phyloP scores from a whole-genome alignment of 2,113 vertebrate genomes.

The Ictalurus punctatus region DNA sequence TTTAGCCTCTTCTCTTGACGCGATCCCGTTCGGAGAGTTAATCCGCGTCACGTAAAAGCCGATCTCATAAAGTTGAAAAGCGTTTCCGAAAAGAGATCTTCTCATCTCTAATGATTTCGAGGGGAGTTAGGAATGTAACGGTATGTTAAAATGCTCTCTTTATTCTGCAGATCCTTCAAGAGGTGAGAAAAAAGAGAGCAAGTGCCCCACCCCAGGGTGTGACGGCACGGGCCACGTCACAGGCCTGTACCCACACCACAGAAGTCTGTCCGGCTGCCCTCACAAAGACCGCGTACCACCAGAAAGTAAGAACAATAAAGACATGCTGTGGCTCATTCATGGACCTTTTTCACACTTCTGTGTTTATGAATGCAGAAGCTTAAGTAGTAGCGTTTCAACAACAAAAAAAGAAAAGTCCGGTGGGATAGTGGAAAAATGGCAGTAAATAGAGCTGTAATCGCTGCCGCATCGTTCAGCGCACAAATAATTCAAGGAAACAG shows the following conservation, averaged over 20 bases:
- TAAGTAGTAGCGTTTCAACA: background rate
- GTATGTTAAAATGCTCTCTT: slow-evolving; percentile 4
- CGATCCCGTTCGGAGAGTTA: slow-evolving; percentile 10
- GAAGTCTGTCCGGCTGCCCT: slow-evolving; percentile 98
- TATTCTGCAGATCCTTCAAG: slow-evolving; percentile 87
- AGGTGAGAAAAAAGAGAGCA: slow-evolving; percentile 98
- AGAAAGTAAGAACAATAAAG: slow-evolving; percentile 86
- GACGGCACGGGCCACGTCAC: slow-evolving; percentile 98
- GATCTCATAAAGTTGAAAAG: background rate
- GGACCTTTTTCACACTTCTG: slow-evolving; percentile 15
- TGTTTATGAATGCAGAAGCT: background rate
- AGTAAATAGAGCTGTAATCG: background rate
- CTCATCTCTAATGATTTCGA: background rate
- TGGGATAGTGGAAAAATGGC: background rate
- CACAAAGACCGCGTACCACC: slow-evolving; percentile 99
- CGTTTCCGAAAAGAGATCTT: background rate
- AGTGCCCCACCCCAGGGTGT: slow-evolving; percentile 98
- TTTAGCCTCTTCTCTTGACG: slow-evolving; percentile 6
- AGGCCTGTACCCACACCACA: slow-evolving; percentile 97
- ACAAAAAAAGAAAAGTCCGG: background rate
- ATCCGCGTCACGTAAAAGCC: background rate
- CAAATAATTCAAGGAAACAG: background rate
- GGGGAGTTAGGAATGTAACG: slow-evolving; percentile 13
- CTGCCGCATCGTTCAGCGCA: background rate
- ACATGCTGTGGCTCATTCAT: background rate